A percentile compares a stretch with the other conserved stretches of the same genome.
These are phyloP conservation scores for Urophycis tenuis DNA, from an alignment of 2,797 vertebrate genomes.

Conservation along the genomic window DNA sequence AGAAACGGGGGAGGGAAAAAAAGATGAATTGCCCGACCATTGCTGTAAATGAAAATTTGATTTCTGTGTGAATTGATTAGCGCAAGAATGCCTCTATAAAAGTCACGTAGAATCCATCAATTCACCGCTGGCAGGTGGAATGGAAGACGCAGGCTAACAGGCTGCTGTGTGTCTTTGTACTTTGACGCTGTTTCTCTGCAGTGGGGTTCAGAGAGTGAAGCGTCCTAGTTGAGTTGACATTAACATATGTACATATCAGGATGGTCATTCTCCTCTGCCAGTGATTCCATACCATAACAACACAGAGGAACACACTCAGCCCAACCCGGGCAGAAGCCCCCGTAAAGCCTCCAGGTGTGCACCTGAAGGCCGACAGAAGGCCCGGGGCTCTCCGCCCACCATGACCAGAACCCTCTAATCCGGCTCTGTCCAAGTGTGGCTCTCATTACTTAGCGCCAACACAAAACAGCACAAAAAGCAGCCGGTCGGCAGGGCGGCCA, in stretches of 20 bases:
- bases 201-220: background rate
- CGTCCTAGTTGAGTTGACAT: background rate
- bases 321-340: background rate
- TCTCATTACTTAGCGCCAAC: background rate
- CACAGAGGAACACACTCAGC: background rate
- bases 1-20: background rate
- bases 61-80: background rate
- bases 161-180: background rate
- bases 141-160: background rate
- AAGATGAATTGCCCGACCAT: background rate
- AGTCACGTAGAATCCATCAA: background rate
- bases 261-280: background rate
- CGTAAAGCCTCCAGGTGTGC: slow-evolving; percentile 30
- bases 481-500: too few relatives aligned
- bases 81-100: background rate
- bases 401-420: slow-evolving; percentile 36
- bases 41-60: background rate
- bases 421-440: background rate
- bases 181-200: background rate
- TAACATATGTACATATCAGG: too few relatives aligned
- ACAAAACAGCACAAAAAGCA: too few relatives aligned
- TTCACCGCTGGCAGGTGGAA: background rate
- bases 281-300: background rate
- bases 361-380: slow-evolving; percentile 53
- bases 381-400: slow-evolving; percentile 46